Evolutionary conservation across 1,140 invertebrate species (phyloP).

Genomic region (Batillaria attramentaria): DNA sequence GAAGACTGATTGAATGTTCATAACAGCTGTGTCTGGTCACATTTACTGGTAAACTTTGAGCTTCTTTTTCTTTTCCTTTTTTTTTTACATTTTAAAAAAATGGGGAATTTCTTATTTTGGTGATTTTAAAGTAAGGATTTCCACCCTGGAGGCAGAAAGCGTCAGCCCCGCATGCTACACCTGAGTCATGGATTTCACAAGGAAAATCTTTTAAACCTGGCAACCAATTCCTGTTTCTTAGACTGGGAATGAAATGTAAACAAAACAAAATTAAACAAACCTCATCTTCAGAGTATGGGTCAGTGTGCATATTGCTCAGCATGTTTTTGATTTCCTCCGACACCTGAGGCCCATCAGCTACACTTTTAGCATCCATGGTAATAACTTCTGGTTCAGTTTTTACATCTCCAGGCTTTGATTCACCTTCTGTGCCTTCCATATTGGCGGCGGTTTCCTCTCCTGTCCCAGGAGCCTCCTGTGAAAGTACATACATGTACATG

Average conservation of each 20-base stretch:
- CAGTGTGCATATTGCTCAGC: slow-evolving; percentile 56
- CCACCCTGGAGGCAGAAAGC: too few species aligned
- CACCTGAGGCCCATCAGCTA: slow-evolving; percentile 43
- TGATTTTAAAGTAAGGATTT: too few species aligned
- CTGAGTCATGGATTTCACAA: too few species aligned
- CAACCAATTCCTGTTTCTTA: background rate
- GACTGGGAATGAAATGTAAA: background rate
- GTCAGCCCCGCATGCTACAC: too few species aligned
- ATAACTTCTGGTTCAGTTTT: slow-evolving; percentile 7
- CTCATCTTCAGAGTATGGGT: slow-evolving; percentile 68
- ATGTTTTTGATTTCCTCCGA: slow-evolving; percentile 48
- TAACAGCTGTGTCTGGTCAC: too few species aligned
- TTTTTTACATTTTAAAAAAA: too few species aligned
- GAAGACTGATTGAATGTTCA: too few species aligned
- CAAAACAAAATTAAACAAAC: slow-evolving; percentile 45
- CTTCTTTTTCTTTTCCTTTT: too few species aligned
- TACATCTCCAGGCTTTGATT: background rate
- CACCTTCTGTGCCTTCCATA: slow-evolving; percentile 14
- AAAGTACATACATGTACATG: background rate
- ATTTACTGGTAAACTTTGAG: too few species aligned
- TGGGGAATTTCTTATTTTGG: too few species aligned
- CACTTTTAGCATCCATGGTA: slow-evolving; percentile 50
- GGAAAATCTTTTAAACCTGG: background rate
- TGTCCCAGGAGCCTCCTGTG: background rate
- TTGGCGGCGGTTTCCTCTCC: background rate